Evolutionary conservation across 1,140 invertebrate genomes (phyloP).

Genomic region (Hirudo medicinalis): DNA sequence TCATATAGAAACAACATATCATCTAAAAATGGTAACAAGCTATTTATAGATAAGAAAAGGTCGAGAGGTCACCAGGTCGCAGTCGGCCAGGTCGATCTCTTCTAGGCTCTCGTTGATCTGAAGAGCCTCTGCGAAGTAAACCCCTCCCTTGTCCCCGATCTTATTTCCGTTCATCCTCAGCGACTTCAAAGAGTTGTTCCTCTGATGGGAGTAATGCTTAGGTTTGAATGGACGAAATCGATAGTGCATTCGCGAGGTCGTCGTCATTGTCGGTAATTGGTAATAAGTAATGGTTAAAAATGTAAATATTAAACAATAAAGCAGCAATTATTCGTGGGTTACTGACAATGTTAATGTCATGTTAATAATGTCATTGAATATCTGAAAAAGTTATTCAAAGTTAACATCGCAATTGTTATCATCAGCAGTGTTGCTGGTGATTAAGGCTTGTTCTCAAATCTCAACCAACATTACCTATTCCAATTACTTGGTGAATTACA

Average conservation of each 20-base stretch:
- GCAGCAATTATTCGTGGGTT: too few relatives aligned
- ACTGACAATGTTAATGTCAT: too few relatives aligned
- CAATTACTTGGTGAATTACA: too few relatives aligned
- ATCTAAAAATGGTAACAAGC: neutral
- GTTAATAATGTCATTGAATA: too few relatives aligned
- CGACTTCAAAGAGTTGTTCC: conserved; percentile 30
- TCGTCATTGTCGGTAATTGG: too few relatives aligned
- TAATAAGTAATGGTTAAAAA: too few relatives aligned
- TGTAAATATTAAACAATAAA: too few relatives aligned
- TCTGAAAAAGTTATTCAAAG: too few relatives aligned
- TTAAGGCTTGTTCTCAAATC: too few relatives aligned
- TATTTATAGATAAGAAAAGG: conserved; percentile 4
- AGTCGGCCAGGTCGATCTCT: conserved; percentile 36
- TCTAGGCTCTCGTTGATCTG: conserved; percentile 37
- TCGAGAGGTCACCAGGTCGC: conserved; percentile 32
- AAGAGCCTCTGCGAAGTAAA: conserved; percentile 38
- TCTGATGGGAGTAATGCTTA: conserved; percentile 25
- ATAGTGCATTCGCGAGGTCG: neutral
- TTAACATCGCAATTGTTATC: too few relatives aligned
- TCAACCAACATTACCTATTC: too few relatives aligned
- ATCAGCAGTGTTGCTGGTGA: too few relatives aligned
- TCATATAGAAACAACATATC: neutral
- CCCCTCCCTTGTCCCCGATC: conserved; percentile 39
- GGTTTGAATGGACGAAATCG: neutral
- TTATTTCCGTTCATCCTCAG: conserved; percentile 38